phyloP scores from a whole-genome alignment of 2,797 vertebrate genomes.

The Notolabrus celidotus region DNA sequence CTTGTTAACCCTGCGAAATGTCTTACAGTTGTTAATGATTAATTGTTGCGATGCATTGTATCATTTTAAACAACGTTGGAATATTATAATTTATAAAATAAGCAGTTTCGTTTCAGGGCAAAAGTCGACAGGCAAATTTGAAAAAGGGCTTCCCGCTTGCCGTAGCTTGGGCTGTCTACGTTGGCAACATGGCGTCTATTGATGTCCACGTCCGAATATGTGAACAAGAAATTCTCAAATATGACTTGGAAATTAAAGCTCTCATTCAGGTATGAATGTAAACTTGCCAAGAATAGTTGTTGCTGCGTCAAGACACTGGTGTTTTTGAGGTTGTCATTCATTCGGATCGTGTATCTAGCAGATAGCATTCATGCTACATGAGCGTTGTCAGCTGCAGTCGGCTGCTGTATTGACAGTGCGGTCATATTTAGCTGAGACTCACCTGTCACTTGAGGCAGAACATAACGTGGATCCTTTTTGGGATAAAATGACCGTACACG shows the following conservation, averaged over 20 bases:
- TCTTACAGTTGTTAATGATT: no score
- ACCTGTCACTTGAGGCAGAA: no score
- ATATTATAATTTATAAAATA: neutral
- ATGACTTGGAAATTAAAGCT: slow-evolving; percentile 96
- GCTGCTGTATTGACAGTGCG: slow-evolving; percentile 2
- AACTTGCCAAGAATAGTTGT: slow-evolving; percentile 20
- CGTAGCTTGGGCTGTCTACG: slow-evolving; percentile 69
- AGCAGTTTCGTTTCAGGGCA: fast-evolving
- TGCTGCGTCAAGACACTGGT: fast-evolving
- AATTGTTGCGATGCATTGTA: neutral
- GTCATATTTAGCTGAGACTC: neutral
- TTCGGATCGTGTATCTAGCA: neutral
- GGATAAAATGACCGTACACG: no score
- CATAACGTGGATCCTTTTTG: no score
- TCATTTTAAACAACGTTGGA: no score
- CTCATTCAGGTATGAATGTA: slow-evolving; percentile 90
- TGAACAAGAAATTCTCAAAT: slow-evolving; percentile 94
- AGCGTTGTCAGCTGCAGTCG: slow-evolving; percentile 1
- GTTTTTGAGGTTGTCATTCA: neutral
- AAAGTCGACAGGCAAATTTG: neutral
- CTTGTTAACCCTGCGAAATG: no score
- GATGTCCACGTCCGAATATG: slow-evolving; percentile 92
- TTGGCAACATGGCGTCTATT: slow-evolving; percentile 86
- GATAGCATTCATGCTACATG: neutral
- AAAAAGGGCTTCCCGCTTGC: slow-evolving; percentile 53